Conservation (phyloP, 2,113 vertebrate genomes). For the Gallinago jamesoni region DNA sequence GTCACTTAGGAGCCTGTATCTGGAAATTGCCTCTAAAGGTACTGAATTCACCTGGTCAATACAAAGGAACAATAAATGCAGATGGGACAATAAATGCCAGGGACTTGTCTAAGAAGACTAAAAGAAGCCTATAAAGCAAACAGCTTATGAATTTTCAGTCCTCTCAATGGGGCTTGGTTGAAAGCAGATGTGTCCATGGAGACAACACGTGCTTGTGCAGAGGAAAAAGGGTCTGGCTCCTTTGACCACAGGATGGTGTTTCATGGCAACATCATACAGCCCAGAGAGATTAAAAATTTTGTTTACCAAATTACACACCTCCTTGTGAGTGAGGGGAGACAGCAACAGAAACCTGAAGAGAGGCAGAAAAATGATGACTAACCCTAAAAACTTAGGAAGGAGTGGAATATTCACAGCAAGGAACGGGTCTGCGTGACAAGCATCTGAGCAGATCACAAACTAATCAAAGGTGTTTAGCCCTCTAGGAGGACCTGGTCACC, state of each 20-base stretch:
- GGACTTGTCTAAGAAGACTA: background rate
- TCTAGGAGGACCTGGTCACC: background rate
- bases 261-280: background rate
- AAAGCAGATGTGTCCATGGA: background rate
- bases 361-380: background rate
- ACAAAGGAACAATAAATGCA: background rate
- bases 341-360: background rate
- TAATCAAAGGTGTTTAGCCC: background rate
- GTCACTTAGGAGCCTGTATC: background rate
- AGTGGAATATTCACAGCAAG: background rate
- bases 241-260: background rate
- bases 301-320: background rate
- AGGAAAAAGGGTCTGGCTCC: background rate
- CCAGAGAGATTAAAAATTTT: background rate
- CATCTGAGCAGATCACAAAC: fast-evolving
- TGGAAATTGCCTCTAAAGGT: background rate
- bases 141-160: background rate
- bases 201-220: background rate
- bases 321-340: background rate
- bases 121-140: background rate
- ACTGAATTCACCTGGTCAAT: background rate
- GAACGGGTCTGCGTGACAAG: background rate
- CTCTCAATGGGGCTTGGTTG: background rate
- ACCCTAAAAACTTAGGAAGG: background rate
- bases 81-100: no score